Percentiles rank a stretch among this genome's conserved stretches.
phyloP scores from a whole-genome alignment of 1,140 invertebrate genomes.

The Nomia melanderi region DNA sequence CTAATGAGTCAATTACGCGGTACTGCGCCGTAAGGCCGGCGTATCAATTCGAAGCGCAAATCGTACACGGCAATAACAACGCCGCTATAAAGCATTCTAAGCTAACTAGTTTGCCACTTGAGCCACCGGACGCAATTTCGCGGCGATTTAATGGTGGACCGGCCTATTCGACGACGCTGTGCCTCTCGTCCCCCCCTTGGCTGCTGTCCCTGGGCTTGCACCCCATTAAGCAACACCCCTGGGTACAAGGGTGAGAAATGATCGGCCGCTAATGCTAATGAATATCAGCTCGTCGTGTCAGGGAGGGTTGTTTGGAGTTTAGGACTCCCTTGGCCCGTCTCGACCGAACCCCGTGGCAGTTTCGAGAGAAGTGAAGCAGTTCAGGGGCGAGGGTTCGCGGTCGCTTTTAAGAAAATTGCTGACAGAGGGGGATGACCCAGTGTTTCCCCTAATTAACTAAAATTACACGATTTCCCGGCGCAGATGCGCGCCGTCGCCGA shows the following conservation, averaged over 20 bases:
- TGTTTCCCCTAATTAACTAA: slow-evolving; percentile 71
- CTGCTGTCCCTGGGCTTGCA: slow-evolving; percentile 44
- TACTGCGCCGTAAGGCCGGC: slow-evolving; percentile 28
- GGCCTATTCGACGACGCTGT: slow-evolving; percentile 37
- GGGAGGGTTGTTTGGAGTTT: slow-evolving; percentile 64
- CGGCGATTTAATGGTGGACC: slow-evolving; percentile 59
- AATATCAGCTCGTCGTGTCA: slow-evolving; percentile 71
- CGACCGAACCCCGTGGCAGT: slow-evolving; percentile 1
- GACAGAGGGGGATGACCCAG: slow-evolving; percentile 58
- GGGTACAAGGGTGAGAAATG: slow-evolving; percentile 72
- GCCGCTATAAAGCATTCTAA: slow-evolving; percentile 32
- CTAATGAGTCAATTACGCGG: slow-evolving; percentile 32
- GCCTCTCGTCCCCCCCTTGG: slow-evolving; percentile 3
- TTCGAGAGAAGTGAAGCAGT: slow-evolving; percentile 16
- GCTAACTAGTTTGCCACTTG: slow-evolving; percentile 54
- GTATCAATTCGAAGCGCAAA: slow-evolving; percentile 38
- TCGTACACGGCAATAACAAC: slow-evolving; percentile 48
- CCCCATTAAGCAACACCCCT: slow-evolving; percentile 66
- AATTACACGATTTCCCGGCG: slow-evolving; percentile 69
- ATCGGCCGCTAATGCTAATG: slow-evolving; percentile 76
- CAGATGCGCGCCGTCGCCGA: slow-evolving; percentile 37
- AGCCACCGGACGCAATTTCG: slow-evolving; percentile 62
- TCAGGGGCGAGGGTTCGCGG: slow-evolving; percentile 50
- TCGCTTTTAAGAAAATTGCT: slow-evolving; percentile 75
- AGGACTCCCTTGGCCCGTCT: slow-evolving; percentile 8